Evolutionary conservation across 2,113 vertebrate genomes (phyloP), one percentile per base, ranked within the genome.

Genomic region (Epinephelus lanceolatus): DNA sequence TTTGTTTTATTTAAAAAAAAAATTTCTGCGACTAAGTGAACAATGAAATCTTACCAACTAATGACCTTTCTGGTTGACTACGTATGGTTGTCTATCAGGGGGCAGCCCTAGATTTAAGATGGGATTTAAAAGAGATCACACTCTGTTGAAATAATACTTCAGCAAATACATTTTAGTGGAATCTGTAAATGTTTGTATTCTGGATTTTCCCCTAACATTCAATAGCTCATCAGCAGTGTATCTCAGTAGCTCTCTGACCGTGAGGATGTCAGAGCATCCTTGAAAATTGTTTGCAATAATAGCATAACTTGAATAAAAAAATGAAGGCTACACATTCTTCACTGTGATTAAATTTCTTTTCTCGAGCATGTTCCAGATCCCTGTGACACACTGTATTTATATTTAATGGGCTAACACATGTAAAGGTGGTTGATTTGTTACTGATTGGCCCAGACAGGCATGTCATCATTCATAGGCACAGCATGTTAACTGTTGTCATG

Each of bases 401-500:
- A 62, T 71, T 75, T 59, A 67, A 56, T 78, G 10, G 9, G 14
- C 4, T 49, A 67, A 74, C 51, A 23, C 57, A 33, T 81, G 61
- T 74, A 60, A 40, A 12, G 52, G 10, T 76, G 69, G 53, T 59
- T 75, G 42, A 33, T 79, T 84, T 75, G 27, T 63, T 21, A 66
- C 40, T 75, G 63, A 87, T 77, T 73, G 75, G n/a, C 60, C 4
- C 2, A 57, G 67, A 82, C 66, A 67, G 18, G 10, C 30, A 45
- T 61, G 81, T 30, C 37, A 66, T 83, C 66, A 78, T 83, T 88
- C 66, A 60, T 30, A 33, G 63, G 47, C 56, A 69, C 62, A 82
- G 42, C 71, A 80, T 75, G 67, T 69, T 45, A 74, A 75, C 76
- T 3, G 49, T 83, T 92, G 70, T 79, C 61, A 85, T 83, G 81